Conservation (phyloP, 2,888 invertebrate species). For the Lasioglossum villosulum region DNA sequence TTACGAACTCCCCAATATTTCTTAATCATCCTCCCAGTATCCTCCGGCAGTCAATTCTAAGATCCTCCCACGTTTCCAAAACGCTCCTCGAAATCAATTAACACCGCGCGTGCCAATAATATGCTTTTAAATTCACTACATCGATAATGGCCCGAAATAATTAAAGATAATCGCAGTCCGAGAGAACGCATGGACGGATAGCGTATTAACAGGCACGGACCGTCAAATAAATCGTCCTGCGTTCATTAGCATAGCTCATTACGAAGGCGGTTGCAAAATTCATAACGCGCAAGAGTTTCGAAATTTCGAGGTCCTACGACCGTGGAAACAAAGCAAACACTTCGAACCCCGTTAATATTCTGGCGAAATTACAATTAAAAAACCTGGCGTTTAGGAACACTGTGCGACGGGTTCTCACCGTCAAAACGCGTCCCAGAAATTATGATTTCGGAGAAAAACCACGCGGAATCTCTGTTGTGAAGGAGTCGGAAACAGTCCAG, state of each 20-base stretch:
- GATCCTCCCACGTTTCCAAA: background rate
- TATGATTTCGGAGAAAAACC: background rate
- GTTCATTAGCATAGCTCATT: background rate
- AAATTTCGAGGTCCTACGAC: background rate
- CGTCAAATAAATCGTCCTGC: background rate
- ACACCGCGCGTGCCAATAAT: background rate
- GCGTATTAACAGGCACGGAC: background rate
- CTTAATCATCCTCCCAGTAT: background rate
- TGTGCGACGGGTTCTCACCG: background rate
- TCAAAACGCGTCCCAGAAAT: background rate
- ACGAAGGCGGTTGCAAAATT: background rate
- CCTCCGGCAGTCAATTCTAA: background rate
- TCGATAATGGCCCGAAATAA: conserved; percentile 3
- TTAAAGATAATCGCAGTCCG: conserved; percentile 17
- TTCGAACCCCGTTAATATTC: background rate
- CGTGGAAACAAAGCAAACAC: background rate
- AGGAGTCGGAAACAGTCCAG: background rate
- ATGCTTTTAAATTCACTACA: conserved; percentile 13
- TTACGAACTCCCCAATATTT: background rate
- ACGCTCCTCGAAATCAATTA: background rate
- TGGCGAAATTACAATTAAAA: background rate
- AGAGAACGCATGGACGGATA: background rate
- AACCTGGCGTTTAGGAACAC: too few relatives aligned
- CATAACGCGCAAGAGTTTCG: background rate
- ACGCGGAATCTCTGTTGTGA: background rate